Evolutionary conservation across 1,140 invertebrate genomes (phyloP).

Genomic region (Myzus persicae): DNA sequence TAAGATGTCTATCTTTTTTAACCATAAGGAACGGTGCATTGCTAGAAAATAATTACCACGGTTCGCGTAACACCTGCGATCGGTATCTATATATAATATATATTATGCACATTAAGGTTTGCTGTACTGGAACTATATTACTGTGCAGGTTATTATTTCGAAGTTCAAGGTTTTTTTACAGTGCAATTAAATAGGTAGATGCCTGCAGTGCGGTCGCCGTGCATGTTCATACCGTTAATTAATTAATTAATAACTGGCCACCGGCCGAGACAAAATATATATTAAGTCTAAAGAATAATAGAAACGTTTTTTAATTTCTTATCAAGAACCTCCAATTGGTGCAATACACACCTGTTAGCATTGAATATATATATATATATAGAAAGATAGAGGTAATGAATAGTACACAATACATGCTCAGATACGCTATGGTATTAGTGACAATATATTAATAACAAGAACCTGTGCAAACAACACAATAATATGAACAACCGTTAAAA

Average conservation of each 20-base stretch:
- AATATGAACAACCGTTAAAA: background rate
- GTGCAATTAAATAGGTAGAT: background rate
- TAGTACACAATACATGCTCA: no score
- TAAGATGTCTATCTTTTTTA: background rate
- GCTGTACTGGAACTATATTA: background rate
- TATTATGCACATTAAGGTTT: background rate
- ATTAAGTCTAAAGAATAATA: background rate
- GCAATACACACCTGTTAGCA: background rate
- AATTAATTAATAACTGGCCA: background rate
- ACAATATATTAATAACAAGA: background rate
- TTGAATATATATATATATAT: no score
- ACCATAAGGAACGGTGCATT: background rate
- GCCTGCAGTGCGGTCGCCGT: no score
- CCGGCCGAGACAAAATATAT: background rate
- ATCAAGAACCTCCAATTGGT: background rate
- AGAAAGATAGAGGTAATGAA: no score
- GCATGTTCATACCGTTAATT: background rate
- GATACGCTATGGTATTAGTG: no score
- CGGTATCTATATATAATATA: background rate
- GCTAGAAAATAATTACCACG: constrained; percentile 5
- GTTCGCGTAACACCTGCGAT: background rate
- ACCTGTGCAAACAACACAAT: background rate
- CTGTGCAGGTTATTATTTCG: background rate
- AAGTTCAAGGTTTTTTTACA: constrained; percentile 15
- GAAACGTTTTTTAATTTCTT: background rate